Percentiles rank a stretch among this genome's conserved stretches.
Evolutionary conservation across 1,140 invertebrate species (phyloP).

Genomic region (Colletes latitarsis): DNA sequence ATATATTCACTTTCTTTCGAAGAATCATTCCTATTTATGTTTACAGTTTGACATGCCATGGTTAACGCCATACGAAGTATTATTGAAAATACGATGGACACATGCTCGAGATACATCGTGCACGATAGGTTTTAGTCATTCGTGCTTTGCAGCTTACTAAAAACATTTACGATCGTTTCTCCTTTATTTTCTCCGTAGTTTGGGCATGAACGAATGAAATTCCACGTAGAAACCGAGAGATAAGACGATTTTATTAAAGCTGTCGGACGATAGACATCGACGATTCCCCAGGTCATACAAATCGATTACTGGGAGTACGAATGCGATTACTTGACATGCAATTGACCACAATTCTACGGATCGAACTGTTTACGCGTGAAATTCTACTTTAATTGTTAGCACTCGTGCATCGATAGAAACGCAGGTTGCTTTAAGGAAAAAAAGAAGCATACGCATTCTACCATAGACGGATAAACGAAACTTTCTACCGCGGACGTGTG

Average conservation of each 20-base stretch:
- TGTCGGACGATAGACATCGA: neutral
- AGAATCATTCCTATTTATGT: too few relatives aligned
- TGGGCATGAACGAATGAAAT: neutral
- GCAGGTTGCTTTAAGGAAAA: neutral
- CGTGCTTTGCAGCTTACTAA: neutral
- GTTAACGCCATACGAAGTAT: too few relatives aligned
- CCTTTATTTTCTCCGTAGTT: too few relatives aligned
- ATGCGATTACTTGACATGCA: slow-evolving; percentile 38
- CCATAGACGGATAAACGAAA: neutral
- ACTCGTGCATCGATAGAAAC: neutral
- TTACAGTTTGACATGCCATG: too few relatives aligned
- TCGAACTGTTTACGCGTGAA: neutral
- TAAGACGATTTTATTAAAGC: neutral
- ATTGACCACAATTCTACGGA: slow-evolving; percentile 32
- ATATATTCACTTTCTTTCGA: too few relatives aligned
- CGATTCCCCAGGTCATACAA: neutral
- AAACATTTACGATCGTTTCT: too few relatives aligned
- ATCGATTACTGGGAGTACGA: neutral
- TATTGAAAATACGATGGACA: too few relatives aligned
- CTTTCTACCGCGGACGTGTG: neutral
- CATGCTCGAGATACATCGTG: too few relatives aligned
- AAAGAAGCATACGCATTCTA: neutral
- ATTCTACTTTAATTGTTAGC: neutral
- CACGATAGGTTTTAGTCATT: neutral
- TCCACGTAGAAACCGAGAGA: neutral